These are phyloP conservation scores for Creontiades dilutus DNA, from an alignment of 2,888 invertebrate species.

Conservation along the genomic window DNA sequence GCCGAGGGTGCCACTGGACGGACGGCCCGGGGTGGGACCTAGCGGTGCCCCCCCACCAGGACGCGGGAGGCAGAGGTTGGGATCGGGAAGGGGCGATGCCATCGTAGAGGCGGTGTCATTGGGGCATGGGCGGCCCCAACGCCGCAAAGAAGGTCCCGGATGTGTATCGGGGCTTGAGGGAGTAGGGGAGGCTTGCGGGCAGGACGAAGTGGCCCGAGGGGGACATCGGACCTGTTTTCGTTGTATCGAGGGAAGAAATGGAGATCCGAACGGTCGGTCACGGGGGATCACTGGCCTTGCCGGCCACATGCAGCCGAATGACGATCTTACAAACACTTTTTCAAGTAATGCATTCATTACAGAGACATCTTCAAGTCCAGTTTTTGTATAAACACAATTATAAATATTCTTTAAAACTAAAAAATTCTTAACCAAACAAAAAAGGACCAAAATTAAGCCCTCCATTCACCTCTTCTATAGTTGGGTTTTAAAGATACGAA, in stretches of 20 bases:
- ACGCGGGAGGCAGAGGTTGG: neutral
- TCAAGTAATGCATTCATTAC: no score
- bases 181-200: neutral
- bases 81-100: conserved; percentile 14
- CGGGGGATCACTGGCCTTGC: neutral
- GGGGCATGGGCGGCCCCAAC: conserved; percentile 44
- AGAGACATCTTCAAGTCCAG: no score
- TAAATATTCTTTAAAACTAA: no score
- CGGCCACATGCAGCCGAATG: neutral
- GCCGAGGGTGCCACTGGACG: conserved; percentile 60
- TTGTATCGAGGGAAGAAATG: conserved; percentile 51
- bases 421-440: no score
- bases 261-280: conserved; percentile 41
- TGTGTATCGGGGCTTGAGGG: conserved; percentile 1
- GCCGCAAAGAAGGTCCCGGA: conserved; percentile 12
- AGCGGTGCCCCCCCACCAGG: conserved; percentile 1
- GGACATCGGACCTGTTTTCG: neutral
- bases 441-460: no score
- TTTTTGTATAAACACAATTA: no score
- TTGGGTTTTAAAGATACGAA: no score
- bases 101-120: conserved; percentile 60
- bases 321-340: no score
- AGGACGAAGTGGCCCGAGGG: neutral
- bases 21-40: conserved; percentile 25
- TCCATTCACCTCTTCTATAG: no score